These are phyloP conservation scores for Zophobas morio DNA, from an alignment of 1,140 invertebrate genomes.

Conservation along the genomic window DNA sequence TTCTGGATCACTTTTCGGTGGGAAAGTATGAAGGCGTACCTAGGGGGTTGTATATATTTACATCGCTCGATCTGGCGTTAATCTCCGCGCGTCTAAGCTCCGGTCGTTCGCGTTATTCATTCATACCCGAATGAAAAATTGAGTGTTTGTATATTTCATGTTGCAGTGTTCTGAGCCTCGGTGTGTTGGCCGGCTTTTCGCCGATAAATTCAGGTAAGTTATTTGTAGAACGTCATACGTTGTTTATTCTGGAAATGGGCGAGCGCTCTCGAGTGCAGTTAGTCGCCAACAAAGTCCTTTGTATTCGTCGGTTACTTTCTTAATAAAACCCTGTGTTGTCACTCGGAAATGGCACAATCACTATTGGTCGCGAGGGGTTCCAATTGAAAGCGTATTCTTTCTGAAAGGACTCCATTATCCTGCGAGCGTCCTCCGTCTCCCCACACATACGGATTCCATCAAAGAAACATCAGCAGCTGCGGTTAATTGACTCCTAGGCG, in stretches of 20 bases:
- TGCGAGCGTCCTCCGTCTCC: conserved; percentile 33
- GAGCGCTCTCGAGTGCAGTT: conserved; percentile 37
- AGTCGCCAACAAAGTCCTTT: conserved; percentile 19
- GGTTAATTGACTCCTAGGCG: conserved; percentile 49
- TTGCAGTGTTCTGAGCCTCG: background rate
- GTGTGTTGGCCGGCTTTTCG: background rate
- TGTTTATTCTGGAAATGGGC: conserved; percentile 30
- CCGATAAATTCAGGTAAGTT: conserved; percentile 20
- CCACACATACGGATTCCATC: conserved; percentile 38
- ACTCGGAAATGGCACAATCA: conserved; percentile 54
- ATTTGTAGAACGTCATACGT: conserved; percentile 10
- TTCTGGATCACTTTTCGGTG: too few relatives aligned
- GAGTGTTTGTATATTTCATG: conserved; percentile 11
- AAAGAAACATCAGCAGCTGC: conserved; percentile 36
- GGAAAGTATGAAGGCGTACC: too few relatives aligned
- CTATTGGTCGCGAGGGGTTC: conserved; percentile 52
- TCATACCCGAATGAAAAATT: background rate
- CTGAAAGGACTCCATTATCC: conserved; percentile 51
- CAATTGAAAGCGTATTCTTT: conserved; percentile 55
- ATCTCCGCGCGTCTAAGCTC: background rate
- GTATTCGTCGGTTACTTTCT: conserved; percentile 46
- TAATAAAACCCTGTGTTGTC: conserved; percentile 52
- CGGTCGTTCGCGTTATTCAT: conserved; percentile 10
- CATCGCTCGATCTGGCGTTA: background rate
- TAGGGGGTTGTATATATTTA: too few relatives aligned